Conservation (phyloP, 2,797 vertebrate genomes). For the Sarcoramphus papa region DNA sequence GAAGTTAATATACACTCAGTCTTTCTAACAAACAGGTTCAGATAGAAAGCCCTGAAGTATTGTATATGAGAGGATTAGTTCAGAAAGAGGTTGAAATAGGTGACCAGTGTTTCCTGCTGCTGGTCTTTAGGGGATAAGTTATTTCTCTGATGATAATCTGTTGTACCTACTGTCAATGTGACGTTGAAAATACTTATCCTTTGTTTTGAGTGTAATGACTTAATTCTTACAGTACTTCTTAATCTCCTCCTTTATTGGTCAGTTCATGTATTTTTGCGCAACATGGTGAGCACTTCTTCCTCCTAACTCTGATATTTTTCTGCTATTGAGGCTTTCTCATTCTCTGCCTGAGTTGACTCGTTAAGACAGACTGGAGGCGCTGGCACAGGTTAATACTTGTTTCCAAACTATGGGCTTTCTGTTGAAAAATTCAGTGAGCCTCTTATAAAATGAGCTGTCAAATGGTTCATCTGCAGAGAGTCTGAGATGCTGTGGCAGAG, state of each 20-base stretch:
- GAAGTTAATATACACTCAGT: not conserved
- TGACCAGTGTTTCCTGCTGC: not conserved
- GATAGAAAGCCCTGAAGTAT: not conserved
- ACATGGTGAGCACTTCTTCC: not conserved
- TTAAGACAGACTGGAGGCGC: not conserved
- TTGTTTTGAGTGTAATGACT: not conserved
- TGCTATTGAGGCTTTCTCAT: not conserved
- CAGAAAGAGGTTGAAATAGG: not conserved
- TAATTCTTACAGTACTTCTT: not conserved
- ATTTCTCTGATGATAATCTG: not conserved
- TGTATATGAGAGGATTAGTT: not conserved
- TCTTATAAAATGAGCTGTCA: slow-evolving; percentile 63
- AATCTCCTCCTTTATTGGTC: not conserved
- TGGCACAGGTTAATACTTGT: slow-evolving; percentile 37
- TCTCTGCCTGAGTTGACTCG: slow-evolving; percentile 1
- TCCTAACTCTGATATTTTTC: not conserved
- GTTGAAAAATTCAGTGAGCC: slow-evolving; percentile 46
- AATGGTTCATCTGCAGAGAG: slow-evolving; percentile 43
- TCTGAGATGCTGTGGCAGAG: slow-evolving; percentile 36
- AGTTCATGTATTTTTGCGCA: not conserved
- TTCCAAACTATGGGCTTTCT: slow-evolving; percentile 33
- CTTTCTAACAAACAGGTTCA: not conserved
- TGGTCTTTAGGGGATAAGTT: not conserved
- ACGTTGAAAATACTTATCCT: not conserved
- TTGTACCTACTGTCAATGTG: not conserved